Conservation (phyloP, 1,140 invertebrate genomes). For the Heliothis virescens region DNA sequence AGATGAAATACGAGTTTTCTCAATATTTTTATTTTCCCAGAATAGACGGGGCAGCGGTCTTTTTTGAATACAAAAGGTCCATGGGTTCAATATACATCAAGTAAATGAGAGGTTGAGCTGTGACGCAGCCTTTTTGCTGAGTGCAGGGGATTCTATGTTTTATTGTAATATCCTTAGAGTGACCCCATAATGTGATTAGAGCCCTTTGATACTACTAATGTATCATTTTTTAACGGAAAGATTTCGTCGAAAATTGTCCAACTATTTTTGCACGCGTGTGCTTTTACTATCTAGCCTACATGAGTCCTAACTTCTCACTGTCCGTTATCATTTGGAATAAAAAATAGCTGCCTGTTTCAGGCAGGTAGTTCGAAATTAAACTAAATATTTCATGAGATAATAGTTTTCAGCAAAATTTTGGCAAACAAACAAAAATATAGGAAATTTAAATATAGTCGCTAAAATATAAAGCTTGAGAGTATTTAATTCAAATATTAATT, state of each 20-base stretch:
- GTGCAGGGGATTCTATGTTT: conserved; percentile 38
- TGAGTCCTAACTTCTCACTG: too few relatives aligned
- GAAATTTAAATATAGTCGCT: too few relatives aligned
- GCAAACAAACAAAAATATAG: too few relatives aligned
- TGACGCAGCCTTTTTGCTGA: conserved; percentile 49
- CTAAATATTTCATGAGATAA: too few relatives aligned
- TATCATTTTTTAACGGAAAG: not conserved
- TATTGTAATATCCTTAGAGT: conserved; percentile 7
- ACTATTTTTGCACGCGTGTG: not conserved
- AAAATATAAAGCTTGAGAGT: too few relatives aligned
- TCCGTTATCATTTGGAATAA: too few relatives aligned
- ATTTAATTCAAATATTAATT: too few relatives aligned
- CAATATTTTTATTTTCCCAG: conserved; percentile 51
- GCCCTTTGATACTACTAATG: conserved; percentile 10
- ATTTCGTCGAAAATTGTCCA: not conserved
- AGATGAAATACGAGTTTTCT: conserved; percentile 38
- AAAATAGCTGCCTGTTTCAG: too few relatives aligned
- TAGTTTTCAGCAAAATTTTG: too few relatives aligned
- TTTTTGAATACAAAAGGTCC: conserved; percentile 62
- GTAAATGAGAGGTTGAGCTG: conserved; percentile 61
- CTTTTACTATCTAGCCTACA: too few relatives aligned
- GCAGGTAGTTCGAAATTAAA: too few relatives aligned
- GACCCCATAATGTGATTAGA: conserved; percentile 18
- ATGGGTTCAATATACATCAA: conserved; percentile 64
- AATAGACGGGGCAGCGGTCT: conserved; percentile 54